These are phyloP conservation scores for Pandion haliaetus DNA, from an alignment of 2,113 vertebrate genomes.

Conservation along the genomic window DNA sequence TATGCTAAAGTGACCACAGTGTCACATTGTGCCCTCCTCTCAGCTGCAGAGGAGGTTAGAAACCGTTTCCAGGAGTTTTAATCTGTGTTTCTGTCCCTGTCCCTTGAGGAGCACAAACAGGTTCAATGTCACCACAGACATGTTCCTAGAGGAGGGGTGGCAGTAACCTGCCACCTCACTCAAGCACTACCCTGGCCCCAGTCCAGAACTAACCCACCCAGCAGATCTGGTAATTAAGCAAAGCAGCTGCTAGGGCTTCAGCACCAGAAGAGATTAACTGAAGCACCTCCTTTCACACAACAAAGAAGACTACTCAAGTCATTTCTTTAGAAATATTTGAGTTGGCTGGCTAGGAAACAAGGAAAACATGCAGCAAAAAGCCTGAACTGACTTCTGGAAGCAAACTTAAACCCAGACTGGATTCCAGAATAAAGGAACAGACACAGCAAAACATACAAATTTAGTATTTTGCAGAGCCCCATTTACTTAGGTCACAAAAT, in stretches of 20 bases:
- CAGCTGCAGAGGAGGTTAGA: not conserved
- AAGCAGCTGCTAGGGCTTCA: not conserved
- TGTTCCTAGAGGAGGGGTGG: not conserved
- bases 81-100: not conserved
- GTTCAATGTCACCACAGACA: not conserved
- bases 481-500: not conserved
- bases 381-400: not conserved
- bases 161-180: not conserved
- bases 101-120: not conserved
- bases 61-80: not conserved
- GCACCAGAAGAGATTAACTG: not conserved
- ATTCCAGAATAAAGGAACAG: not conserved
- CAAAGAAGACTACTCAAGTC: not conserved
- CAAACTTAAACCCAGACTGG: not conserved
- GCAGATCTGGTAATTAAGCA: not conserved
- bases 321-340: not conserved
- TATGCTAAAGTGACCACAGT: rapidly evolving
- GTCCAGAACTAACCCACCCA: not conserved
- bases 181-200: rapidly evolving
- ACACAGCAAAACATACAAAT: not conserved
- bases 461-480: not conserved
- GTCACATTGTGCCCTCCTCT: not conserved
- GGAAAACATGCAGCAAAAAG: not conserved
- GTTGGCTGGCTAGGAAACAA: not conserved
- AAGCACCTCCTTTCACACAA: not conserved